Conservation (phyloP, 2,797 vertebrate species). For the Emys orbicularis region DNA sequence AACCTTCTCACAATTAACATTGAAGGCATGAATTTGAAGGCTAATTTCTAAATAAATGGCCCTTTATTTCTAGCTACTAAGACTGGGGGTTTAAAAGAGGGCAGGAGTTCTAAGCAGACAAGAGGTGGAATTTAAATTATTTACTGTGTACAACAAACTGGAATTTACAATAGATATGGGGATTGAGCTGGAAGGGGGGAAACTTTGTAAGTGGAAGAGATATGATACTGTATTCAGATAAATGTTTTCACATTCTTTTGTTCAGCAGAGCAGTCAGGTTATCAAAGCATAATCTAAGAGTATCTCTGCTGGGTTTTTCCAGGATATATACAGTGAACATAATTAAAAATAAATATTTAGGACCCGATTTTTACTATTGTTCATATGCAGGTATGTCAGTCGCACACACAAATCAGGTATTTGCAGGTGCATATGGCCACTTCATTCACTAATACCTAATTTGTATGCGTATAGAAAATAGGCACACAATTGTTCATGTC, state of each 20-base stretch:
- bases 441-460: conserved; percentile 76
- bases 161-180: background rate
- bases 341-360: background rate
- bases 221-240: background rate
- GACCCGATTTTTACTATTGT: conserved; percentile 31
- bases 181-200: background rate
- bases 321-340: background rate
- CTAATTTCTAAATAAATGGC: conserved; percentile 5
- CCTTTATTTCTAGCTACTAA: background rate
- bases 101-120: background rate
- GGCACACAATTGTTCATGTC: conserved; percentile 71
- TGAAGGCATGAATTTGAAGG: background rate
- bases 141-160: background rate
- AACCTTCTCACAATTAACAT: background rate
- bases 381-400: conserved; percentile 55
- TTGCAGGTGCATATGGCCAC: conserved; percentile 76
- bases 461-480: conserved; percentile 76
- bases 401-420: conserved; percentile 62
- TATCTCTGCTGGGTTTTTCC: conserved; percentile 23
- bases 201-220: background rate
- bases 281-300: background rate
- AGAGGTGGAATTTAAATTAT: background rate
- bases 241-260: background rate
- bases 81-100: background rate
- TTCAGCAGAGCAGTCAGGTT: background rate